These are phyloP conservation scores for Patella pellucida DNA, from an alignment of 2,888 invertebrate species.

Conservation along the genomic window DNA sequence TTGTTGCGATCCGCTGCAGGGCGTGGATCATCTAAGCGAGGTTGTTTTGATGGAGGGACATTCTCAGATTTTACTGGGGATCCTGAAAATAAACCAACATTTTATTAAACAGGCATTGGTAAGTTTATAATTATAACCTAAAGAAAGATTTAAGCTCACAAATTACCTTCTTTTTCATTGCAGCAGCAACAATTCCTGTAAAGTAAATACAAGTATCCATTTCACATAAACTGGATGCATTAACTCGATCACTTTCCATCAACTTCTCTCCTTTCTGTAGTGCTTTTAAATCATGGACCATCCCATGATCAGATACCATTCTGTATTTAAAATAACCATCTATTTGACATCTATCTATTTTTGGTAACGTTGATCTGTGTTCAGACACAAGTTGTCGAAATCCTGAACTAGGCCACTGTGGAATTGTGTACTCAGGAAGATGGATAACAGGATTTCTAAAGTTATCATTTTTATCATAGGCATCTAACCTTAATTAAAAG, in stretches of 20 bases:
- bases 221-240: neutral
- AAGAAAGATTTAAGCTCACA: neutral
- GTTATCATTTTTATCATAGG: neutral
- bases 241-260: neutral
- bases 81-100: conserved; percentile 9
- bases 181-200: neutral
- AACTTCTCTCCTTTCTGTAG: neutral
- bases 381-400: neutral
- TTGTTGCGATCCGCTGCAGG: conserved; percentile 20
- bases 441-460: neutral
- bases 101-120: neutral
- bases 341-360: neutral
- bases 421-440: too few relatives aligned
- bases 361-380: neutral
- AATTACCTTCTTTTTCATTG: conserved; percentile 1
- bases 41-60: neutral
- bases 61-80: conserved; percentile 27
- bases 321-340: neutral
- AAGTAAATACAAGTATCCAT: neutral
- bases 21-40: conserved; percentile 24
- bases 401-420: neutral
- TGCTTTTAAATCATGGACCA: neutral
- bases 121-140: too few relatives aligned
- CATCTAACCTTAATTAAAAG: neutral
- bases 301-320: neutral